Percentiles rank a stretch among this genome's conserved stretches.
Evolutionary conservation across 2,888 invertebrate species (phyloP).

Genomic region (Podabrus alpinus): DNA sequence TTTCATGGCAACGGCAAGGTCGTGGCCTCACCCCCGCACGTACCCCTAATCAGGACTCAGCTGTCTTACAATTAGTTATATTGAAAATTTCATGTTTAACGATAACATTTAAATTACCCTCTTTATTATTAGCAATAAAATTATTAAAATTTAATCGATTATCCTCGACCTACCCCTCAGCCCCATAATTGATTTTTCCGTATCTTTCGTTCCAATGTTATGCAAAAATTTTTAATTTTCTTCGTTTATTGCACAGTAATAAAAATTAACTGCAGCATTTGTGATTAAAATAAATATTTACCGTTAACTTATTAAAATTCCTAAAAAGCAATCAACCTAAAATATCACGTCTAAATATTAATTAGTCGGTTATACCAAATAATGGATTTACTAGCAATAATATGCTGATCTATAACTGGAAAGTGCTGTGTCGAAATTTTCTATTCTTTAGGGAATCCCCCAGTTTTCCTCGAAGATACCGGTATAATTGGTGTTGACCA

Average conservation of each 20-base stretch:
- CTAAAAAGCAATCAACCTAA: constrained; percentile 3
- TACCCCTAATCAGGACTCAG: constrained; percentile 29
- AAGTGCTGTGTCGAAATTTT: background rate
- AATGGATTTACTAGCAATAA: background rate
- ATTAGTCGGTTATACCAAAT: background rate
- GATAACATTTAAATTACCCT: constrained; percentile 14
- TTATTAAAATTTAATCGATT: background rate
- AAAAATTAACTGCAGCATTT: background rate
- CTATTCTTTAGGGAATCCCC: background rate
- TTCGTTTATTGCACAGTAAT: background rate
- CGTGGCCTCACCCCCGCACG: constrained; percentile 45
- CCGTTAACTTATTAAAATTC: constrained; percentile 2
- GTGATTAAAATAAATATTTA: background rate
- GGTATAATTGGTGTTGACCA: too few relatives aligned
- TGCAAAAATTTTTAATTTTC: background rate
- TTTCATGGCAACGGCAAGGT: constrained; percentile 55
- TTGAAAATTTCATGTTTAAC: constrained; percentile 39
- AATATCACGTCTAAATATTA: background rate
- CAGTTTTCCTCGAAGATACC: too few relatives aligned
- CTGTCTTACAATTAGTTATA: constrained; percentile 42
- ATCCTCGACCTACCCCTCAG: background rate
- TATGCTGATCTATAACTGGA: background rate
- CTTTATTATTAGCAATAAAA: background rate
- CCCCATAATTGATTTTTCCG: background rate
- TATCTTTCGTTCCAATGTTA: background rate